Conservation (phyloP, 2,797 vertebrate species). For the Gephyroberyx darwinii region DNA sequence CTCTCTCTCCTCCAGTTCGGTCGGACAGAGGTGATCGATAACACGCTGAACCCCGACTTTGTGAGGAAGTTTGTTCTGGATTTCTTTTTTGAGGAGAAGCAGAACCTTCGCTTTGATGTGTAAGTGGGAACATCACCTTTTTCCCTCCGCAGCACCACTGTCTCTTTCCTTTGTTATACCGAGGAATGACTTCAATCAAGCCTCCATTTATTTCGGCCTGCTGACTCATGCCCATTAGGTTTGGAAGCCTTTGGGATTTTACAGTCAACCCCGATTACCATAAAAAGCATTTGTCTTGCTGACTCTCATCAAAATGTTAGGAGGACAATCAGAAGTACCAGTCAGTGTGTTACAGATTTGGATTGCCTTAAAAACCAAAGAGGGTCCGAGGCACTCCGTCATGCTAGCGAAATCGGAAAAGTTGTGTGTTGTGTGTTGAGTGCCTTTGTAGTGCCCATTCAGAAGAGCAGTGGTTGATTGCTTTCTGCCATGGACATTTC, state of each 20-base stretch:
- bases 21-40: conserved; percentile 92
- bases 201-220: conserved; percentile 6
- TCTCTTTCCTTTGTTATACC: conserved; percentile 24
- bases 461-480: too few species aligned
- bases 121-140: conserved; percentile 77
- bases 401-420: too few species aligned
- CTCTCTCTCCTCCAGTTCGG: conserved; percentile 82
- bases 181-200: conserved; percentile 26
- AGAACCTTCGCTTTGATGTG: conserved; percentile 93
- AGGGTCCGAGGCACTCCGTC: too few species aligned
- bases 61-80: conserved; percentile 93
- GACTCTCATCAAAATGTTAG: neutral
- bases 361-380: neutral
- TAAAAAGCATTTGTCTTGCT: conserved; percentile 7
- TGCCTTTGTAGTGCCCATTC: too few species aligned
- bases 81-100: conserved; percentile 95
- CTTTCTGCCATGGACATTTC: too few species aligned
- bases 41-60: conserved; percentile 92
- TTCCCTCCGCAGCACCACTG: neutral
- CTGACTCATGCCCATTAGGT: conserved; percentile 24
- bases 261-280: conserved; percentile 15
- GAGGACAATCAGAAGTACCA: neutral
- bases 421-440: too few species aligned
- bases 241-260: neutral
- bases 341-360: neutral